These are phyloP conservation scores for Crax fasciolata DNA, from an alignment of 2,797 vertebrate genomes.

Conservation along the genomic window DNA sequence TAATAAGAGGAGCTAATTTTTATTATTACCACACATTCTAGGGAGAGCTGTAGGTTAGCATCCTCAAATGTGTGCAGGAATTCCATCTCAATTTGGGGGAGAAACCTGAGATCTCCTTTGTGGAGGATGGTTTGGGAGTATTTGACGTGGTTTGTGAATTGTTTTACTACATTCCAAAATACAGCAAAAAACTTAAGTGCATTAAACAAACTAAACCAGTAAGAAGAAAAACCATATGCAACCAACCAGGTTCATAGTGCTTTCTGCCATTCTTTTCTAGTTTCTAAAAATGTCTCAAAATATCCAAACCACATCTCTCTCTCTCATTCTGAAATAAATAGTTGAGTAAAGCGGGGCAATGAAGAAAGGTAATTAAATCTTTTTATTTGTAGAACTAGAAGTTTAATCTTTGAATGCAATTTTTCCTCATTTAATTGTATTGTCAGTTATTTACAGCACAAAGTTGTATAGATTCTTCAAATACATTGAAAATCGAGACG, in stretches of 20 bases:
- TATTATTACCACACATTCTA: not conserved
- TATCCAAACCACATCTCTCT: not conserved
- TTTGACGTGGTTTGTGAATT: not conserved
- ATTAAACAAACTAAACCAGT: not conserved
- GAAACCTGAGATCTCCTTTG: not conserved
- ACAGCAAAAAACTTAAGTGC: not conserved
- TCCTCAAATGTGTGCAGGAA: not conserved
- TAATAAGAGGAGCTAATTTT: not conserved
- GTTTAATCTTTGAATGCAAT: not conserved
- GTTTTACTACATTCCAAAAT: not conserved
- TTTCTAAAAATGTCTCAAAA: not conserved
- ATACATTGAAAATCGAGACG: slow-evolving; percentile 98
- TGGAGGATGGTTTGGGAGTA: not conserved
- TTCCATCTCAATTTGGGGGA: not conserved
- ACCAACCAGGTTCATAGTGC: not conserved
- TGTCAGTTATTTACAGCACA: slow-evolving; percentile 98
- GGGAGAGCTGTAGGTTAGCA: no score
- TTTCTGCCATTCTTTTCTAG: not conserved
- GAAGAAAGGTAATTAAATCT: not conserved
- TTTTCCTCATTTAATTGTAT: slow-evolving; percentile 60
- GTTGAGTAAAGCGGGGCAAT: not conserved
- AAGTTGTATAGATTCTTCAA: slow-evolving; percentile 99
- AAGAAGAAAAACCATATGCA: not conserved
- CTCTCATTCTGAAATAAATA: not conserved
- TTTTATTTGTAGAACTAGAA: not conserved